Base-by-base conservation (phyloP, 2,888 invertebrate species). In the Pristionchus exspectatus region DNA sequence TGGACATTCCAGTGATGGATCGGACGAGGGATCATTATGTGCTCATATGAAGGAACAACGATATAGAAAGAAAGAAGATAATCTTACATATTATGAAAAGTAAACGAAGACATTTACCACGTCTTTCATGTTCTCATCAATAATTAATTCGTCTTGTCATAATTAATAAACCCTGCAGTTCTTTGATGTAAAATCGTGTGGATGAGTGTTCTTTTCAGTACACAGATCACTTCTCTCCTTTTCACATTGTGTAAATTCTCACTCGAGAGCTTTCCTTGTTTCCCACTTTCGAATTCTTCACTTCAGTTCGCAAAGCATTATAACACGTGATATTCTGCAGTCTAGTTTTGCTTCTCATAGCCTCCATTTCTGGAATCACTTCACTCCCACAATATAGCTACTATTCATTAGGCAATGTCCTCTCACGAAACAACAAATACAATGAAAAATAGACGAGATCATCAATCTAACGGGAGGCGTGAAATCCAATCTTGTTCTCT, bases 1-100 rank as follows among this genome's bases (percentile, higher is more conserved):
- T 21, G 24, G 24, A 4, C 38, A 85, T 59, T 85, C 2, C 44
- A 89, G 89, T 24, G 89, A 89, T n/a, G 89, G 81, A 5, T 83
- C 89, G 2, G 89, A 89, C 21, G 89, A 89, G 59, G 89, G 89
- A 0, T 27, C 81, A 12, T 89, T 89, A 50, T 89, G 89, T 63
- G 50, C 66, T 18, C 66, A 89, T 33, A 89, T 89, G 81, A 89
- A 63, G 24, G 63, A 83, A 2, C 87, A 87, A 59, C 38, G 44
- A 66, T 87, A 44, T 30, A 44, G 87, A 59, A 87, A 69, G 38
- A 54, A 44, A 16, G 69, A 69, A 44, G 87, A 87, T 27, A 87
- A 87, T 69, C 87, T 87, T 7, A 87, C 87, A 1, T 87, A 87
- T 24, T 87, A 87, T 50, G 69, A 87, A 12, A 54, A 81, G 50